These are phyloP conservation scores for Pterocles burchelli DNA, from an alignment of 2,113 vertebrate genomes.

Conservation along the genomic window DNA sequence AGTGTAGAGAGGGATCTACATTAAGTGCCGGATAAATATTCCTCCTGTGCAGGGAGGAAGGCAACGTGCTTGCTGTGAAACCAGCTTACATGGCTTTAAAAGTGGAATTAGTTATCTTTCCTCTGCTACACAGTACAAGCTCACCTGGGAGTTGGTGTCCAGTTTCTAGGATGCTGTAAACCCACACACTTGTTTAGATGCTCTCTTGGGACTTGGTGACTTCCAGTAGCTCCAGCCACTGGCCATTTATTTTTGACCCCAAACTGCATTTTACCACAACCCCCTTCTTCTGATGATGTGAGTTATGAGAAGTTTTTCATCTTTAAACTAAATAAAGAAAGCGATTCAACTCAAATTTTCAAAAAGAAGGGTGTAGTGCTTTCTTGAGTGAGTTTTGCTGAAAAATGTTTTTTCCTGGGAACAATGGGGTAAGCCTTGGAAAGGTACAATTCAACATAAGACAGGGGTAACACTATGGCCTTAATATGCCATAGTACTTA, in stretches of 20 bases:
- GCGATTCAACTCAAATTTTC: background rate
- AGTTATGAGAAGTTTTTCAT: background rate
- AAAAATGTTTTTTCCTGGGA: background rate
- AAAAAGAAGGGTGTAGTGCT: background rate
- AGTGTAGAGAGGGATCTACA: background rate
- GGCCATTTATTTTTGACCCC: background rate
- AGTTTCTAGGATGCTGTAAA: background rate
- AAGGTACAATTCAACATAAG: background rate
- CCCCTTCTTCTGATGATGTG: background rate
- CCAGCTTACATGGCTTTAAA: background rate
- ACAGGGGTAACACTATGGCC: background rate
- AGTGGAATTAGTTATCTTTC: background rate
- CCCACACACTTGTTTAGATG: background rate
- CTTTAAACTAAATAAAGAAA: background rate
- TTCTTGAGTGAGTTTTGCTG: background rate
- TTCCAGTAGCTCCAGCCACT: background rate
- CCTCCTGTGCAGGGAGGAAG: background rate
- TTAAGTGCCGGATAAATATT: background rate
- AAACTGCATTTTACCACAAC: background rate
- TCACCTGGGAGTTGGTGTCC: background rate
- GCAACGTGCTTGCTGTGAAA: background rate
- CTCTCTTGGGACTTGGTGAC: background rate
- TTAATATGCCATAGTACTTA: background rate
- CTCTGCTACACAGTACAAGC: background rate
- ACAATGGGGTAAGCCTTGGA: background rate